These are phyloP conservation scores for Hydrocynus forskahlii DNA, from an alignment of 2,797 vertebrate species.

Conservation along the genomic window DNA sequence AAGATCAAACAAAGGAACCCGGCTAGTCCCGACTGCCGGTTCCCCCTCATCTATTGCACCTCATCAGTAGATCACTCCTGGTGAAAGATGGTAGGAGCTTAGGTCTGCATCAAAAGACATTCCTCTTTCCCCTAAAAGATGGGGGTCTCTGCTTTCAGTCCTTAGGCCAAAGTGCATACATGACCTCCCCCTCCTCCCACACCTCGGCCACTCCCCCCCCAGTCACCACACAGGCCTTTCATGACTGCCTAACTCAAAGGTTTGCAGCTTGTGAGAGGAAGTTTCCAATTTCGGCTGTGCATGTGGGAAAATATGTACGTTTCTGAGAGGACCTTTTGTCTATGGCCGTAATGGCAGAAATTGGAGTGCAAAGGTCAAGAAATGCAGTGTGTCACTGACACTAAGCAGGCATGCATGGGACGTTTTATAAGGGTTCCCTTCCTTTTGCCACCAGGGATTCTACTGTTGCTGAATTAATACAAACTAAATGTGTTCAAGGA, in stretches of 20 bases:
- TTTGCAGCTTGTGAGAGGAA: conserved; percentile 78
- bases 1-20: conserved; percentile 40
- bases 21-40: conserved; percentile 21
- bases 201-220: conserved; percentile 45
- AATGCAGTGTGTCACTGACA: conserved; percentile 70
- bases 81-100: conserved; percentile 58
- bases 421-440: conserved; percentile 69
- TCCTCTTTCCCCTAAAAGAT: conserved; percentile 65
- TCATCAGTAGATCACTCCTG: conserved; percentile 57
- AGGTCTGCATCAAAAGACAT: conserved; percentile 59
- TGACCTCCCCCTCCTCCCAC: conserved; percentile 58
- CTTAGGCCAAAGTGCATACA: conserved; percentile 65
- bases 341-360: conserved; percentile 69
- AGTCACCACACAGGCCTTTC: conserved; percentile 68
- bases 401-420: conserved; percentile 70
- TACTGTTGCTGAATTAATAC: background rate
- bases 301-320: conserved; percentile 77
- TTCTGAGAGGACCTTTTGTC: conserved; percentile 80
- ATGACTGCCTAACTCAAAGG: conserved; percentile 76
- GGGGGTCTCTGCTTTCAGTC: conserved; percentile 72
- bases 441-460: conserved; percentile 7
- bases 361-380: conserved; percentile 74
- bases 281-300: conserved; percentile 78
- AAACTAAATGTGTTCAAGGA: conserved; percentile 6
- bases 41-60: conserved; percentile 50